phyloP scores from a whole-genome alignment of 2,888 invertebrate genomes.

The Chrysomela aeneicollis region DNA sequence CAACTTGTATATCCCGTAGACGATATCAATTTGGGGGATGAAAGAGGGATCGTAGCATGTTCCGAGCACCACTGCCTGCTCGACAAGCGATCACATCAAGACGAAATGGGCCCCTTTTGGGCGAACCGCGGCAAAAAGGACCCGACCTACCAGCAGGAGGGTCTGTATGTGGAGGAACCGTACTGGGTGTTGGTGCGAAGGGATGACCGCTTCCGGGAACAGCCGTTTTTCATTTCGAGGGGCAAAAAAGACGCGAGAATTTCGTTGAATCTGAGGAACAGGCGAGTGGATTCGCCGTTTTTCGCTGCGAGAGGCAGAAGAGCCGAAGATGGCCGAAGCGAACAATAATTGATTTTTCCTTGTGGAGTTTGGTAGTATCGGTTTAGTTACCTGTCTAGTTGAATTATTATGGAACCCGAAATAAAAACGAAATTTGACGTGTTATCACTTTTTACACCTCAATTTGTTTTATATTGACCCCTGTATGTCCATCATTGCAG shows the following conservation, averaged over 20 bases:
- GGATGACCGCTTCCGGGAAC: slow-evolving; percentile 47
- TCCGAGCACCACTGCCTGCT: slow-evolving; percentile 42
- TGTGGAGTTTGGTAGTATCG: background rate
- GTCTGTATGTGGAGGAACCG: slow-evolving; percentile 66
- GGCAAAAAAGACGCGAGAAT: slow-evolving; percentile 57
- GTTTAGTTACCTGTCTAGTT: background rate
- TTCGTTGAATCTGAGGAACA: slow-evolving; percentile 44
- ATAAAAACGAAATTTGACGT: background rate
- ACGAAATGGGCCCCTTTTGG: slow-evolving; percentile 61
- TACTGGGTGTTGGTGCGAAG: slow-evolving; percentile 64
- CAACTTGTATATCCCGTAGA: slow-evolving; percentile 28
- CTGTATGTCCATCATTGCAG: no score
- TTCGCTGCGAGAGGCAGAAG: slow-evolving; percentile 67
- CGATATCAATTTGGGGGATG: slow-evolving; percentile 42
- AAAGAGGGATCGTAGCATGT: slow-evolving; percentile 38
- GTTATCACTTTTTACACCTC: background rate
- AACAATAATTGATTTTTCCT: background rate
- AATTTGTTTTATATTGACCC: no score
- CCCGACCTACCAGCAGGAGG: slow-evolving; percentile 55
- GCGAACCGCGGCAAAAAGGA: slow-evolving; percentile 63
- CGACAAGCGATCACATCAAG: slow-evolving; percentile 44
- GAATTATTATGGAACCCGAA: background rate
- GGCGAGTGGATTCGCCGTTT: slow-evolving; percentile 63
- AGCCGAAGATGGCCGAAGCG: background rate
- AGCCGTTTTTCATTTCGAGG: slow-evolving; percentile 56